These are phyloP conservation scores for Spea multiplicata DNA, from an alignment of 2,113 vertebrate species.

Conservation along the genomic window DNA sequence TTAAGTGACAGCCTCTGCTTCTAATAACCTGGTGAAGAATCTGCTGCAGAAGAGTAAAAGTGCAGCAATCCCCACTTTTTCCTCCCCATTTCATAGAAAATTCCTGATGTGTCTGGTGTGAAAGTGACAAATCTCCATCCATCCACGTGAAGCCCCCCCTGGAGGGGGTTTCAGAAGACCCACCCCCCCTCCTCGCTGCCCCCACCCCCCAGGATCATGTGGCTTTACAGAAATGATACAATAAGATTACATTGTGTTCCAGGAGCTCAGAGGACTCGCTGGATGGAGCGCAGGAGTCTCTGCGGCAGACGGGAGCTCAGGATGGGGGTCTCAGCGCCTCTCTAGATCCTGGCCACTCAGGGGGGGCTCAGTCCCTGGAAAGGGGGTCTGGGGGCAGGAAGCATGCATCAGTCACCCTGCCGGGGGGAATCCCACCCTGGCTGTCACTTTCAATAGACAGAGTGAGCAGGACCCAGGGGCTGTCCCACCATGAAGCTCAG, in stretches of 20 bases:
- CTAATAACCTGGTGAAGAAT: too few species aligned
- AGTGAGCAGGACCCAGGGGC: background rate
- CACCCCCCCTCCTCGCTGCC: constrained; percentile 4
- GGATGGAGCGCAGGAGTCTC: constrained; percentile 66
- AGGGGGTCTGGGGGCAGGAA: constrained; percentile 18
- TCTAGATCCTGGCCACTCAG: background rate
- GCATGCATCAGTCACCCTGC: constrained; percentile 4
- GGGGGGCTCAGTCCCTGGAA: background rate
- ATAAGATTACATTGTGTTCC: constrained; percentile 45
- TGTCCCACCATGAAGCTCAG: constrained; percentile 12
- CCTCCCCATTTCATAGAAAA: too few species aligned
- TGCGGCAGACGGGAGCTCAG: constrained; percentile 60
- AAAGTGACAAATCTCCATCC: background rate
- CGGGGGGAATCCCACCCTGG: constrained; percentile 14
- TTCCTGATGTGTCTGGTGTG: too few species aligned
- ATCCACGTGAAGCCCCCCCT: background rate
- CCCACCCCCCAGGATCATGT: constrained; percentile 42
- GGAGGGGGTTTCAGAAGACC: constrained; percentile 18
- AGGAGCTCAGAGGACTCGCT: constrained; percentile 57
- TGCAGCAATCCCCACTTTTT: too few species aligned
- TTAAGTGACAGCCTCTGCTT: too few species aligned
- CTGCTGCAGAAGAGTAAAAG: too few species aligned
- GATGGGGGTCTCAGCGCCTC: constrained; percentile 4
- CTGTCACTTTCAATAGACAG: background rate
- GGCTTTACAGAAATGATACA: constrained; percentile 24